These are phyloP conservation scores for Wiebesia pumilae DNA, from an alignment of 1,140 invertebrate species.

Conservation along the genomic window DNA sequence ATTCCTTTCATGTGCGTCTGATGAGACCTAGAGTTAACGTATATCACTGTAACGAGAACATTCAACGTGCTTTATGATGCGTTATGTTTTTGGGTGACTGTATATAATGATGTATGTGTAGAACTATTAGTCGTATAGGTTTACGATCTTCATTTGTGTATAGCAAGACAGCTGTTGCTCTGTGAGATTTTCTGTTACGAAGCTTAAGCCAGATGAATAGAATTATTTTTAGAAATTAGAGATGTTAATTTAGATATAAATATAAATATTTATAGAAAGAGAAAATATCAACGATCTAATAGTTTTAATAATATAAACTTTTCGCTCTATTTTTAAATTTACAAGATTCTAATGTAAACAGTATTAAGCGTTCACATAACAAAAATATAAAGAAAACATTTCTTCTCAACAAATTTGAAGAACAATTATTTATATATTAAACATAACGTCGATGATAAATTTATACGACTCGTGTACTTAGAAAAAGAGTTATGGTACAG, in stretches of 20 bases:
- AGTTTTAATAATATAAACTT: background rate
- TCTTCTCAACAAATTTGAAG: too few species aligned
- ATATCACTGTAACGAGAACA: background rate
- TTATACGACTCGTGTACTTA: too few species aligned
- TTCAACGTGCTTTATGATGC: background rate
- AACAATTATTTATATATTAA: too few species aligned
- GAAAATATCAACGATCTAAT: background rate
- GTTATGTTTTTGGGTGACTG: background rate
- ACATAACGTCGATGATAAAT: too few species aligned
- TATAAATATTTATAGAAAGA: background rate
- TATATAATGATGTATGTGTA: background rate
- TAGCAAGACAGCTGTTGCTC: background rate
- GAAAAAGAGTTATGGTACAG: too few species aligned
- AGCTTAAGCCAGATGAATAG: background rate
- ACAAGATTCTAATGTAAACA: background rate
- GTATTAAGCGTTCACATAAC: too few species aligned
- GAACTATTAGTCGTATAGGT: background rate
- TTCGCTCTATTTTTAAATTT: background rate
- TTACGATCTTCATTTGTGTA: conserved; percentile 8
- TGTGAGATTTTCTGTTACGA: background rate
- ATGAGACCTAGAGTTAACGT: background rate
- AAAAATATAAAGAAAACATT: too few species aligned
- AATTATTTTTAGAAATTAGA: background rate
- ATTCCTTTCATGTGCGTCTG: background rate
- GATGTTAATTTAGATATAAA: background rate